These are phyloP conservation scores for Hetaerina americana DNA, from an alignment of 1,140 invertebrate genomes.

Conservation along the genomic window DNA sequence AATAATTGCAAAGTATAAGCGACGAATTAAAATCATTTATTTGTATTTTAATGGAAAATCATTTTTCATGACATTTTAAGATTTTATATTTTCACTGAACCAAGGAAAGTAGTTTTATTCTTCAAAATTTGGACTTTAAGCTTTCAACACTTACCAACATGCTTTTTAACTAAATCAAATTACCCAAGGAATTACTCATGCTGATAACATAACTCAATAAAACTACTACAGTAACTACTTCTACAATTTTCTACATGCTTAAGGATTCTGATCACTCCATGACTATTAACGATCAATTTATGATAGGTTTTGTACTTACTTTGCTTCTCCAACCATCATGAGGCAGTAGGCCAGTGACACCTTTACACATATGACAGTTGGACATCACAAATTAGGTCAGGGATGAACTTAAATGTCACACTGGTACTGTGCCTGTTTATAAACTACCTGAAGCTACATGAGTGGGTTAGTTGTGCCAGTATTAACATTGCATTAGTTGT, in stretches of 20 bases:
- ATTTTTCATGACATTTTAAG: too few species aligned
- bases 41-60: too few species aligned
- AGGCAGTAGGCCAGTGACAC: background rate
- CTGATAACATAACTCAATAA: background rate
- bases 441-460: background rate
- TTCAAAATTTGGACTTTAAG: too few species aligned
- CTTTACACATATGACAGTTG: conserved; percentile 7
- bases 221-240: background rate
- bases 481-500: conserved; percentile 3
- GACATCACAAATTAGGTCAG: conserved; percentile 10
- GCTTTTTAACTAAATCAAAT: background rate
- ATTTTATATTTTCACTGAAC: background rate
- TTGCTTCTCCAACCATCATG: background rate
- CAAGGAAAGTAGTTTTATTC: background rate
- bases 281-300: background rate
- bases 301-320: background rate
- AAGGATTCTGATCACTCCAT: background rate
- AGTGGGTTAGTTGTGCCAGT: conserved; percentile 7
- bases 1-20: too few species aligned
- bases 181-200: background rate
- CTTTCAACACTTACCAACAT: background rate
- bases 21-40: too few species aligned
- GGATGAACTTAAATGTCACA: conserved; percentile 3
- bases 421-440: background rate
- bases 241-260: background rate